Conservation (phyloP, 2,888 invertebrate genomes). For the Drosophila ezoana region DNA sequence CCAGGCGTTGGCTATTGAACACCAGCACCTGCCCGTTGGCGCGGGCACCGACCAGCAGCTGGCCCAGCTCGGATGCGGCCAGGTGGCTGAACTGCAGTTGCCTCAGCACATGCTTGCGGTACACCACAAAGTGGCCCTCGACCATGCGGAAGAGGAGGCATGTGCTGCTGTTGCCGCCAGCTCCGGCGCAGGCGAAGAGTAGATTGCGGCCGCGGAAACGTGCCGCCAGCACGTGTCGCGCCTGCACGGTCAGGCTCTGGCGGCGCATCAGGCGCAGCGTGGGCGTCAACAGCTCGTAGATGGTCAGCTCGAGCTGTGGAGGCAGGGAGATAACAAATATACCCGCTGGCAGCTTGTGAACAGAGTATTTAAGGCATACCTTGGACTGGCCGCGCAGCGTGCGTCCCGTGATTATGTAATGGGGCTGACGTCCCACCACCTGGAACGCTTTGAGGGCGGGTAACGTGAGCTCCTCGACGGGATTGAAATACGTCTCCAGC, state of each 20-base stretch:
- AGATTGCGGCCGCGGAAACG: slow-evolving; percentile 74
- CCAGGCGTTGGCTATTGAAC: slow-evolving; percentile 74
- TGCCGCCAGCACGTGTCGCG: slow-evolving; percentile 58
- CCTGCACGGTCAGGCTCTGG: slow-evolving; percentile 74
- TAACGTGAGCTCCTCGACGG: slow-evolving; percentile 72
- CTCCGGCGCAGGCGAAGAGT: slow-evolving; percentile 70
- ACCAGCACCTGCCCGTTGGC: slow-evolving; percentile 70
- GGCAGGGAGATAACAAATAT: background rate
- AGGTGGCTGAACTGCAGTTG: slow-evolving; percentile 75
- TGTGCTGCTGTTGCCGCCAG: slow-evolving; percentile 1
- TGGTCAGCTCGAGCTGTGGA: slow-evolving; percentile 70
- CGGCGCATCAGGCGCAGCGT: slow-evolving; percentile 60
- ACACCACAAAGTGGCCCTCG: slow-evolving; percentile 74
- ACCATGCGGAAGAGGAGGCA: slow-evolving; percentile 78
- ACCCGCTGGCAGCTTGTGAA: background rate
- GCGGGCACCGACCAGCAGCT: slow-evolving; percentile 73
- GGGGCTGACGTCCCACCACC: slow-evolving; percentile 66
- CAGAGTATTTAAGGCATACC: slow-evolving; percentile 49
- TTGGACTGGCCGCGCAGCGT: slow-evolving; percentile 59
- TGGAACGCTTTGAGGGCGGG: slow-evolving; percentile 68
- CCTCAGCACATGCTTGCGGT: slow-evolving; percentile 60
- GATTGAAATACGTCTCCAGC: slow-evolving; percentile 80
- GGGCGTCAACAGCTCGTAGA: slow-evolving; percentile 63
- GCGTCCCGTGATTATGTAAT: slow-evolving; percentile 73
- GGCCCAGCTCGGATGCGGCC: slow-evolving; percentile 46